Percentiles rank a stretch among this genome's conserved stretches.
Evolutionary conservation across 2,797 vertebrate genomes (phyloP).

Genomic region (Mionectes olivaceus): DNA sequence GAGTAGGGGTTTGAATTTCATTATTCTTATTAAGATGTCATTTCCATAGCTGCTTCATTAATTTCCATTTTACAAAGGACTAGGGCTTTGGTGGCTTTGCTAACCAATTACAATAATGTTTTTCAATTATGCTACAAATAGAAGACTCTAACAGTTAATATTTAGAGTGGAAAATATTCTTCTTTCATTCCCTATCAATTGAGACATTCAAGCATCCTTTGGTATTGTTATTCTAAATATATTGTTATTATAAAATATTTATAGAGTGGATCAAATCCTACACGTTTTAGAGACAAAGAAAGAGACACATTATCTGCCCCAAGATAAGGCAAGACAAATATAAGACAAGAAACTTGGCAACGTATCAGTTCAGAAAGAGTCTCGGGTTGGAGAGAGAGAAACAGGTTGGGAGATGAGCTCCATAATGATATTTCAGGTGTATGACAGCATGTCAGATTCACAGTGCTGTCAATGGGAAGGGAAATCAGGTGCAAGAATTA

Average conservation of each 20-base stretch:
- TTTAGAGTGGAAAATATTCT: conserved; percentile 45
- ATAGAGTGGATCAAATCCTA: neutral
- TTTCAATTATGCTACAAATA: conserved; percentile 65
- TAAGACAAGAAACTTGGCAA: conserved; percentile 1
- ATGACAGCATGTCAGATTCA: neutral
- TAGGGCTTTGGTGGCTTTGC: conserved; percentile 29
- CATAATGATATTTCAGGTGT: neutral
- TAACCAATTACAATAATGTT: conserved; percentile 46
- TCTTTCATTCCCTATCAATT: conserved; percentile 45
- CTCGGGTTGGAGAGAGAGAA: neutral
- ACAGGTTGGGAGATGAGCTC: neutral
- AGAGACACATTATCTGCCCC: neutral
- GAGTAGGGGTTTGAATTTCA: conserved; percentile 63
- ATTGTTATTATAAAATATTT: conserved; percentile 40
- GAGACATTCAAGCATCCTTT: neutral
- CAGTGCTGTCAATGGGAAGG: neutral
- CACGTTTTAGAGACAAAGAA: neutral
- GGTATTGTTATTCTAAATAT: neutral
- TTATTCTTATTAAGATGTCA: conserved; percentile 66
- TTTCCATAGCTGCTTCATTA: conserved; percentile 54
- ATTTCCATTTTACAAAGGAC: conserved; percentile 57
- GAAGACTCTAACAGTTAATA: conserved; percentile 34
- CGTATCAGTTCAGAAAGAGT: neutral
- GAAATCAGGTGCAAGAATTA: neutral
- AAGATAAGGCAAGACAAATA: conserved; percentile 1